Evolutionary conservation across 2,113 vertebrate genomes (phyloP), one percentile per base, ranked within the genome.

Genomic region (Erythrocercus mccallii): DNA sequence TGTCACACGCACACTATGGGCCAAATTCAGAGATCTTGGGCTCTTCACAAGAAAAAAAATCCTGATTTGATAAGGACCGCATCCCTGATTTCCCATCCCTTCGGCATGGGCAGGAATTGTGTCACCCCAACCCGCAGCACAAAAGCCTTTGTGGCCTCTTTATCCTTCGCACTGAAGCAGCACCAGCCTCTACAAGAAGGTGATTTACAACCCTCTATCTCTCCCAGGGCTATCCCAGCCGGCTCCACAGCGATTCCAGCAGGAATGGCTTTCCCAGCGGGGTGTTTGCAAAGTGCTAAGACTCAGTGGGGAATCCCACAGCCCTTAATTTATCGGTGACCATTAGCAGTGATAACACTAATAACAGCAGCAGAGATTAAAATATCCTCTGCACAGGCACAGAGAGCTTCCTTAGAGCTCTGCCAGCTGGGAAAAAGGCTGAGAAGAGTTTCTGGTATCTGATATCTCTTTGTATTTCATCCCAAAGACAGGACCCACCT

Each of bases 1-100:
- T n/a, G 25, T 56, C 1, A 0, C 11, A 31, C n/a, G 9, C 0
- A 1, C 0, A 1, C 37, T 24, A 1, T 1, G 60, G 37, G 12
- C 31, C 70, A 79, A 70, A 54, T 17, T 60, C 25, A 82, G 54
- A 82, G 22, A 54, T 30, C 25, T 23, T 2, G 0, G 1, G 13
- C 20, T 69, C 45, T 71, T 66, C 71, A n/a, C 9, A 37, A 45
- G 27, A 14, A 15, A 73, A 15, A 77, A 30, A 30, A 21, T 3
- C 31, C 28, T 3, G 4, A 10, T 50, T 58, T 5, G 0, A 4
- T 12, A 47, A 48, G 30, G 35, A 21, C 9, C 10, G 25, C 44
- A 72, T 54, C 44, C 27, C 44, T 60, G n/a, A 48, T 33, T 92
- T 38, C 54, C 42, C 30, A 42, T 27, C n/a, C 71, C 44, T 53